phyloP scores from a whole-genome alignment of 1,140 invertebrate genomes.

The Pachyrhynchus sulphureomaculatus region DNA sequence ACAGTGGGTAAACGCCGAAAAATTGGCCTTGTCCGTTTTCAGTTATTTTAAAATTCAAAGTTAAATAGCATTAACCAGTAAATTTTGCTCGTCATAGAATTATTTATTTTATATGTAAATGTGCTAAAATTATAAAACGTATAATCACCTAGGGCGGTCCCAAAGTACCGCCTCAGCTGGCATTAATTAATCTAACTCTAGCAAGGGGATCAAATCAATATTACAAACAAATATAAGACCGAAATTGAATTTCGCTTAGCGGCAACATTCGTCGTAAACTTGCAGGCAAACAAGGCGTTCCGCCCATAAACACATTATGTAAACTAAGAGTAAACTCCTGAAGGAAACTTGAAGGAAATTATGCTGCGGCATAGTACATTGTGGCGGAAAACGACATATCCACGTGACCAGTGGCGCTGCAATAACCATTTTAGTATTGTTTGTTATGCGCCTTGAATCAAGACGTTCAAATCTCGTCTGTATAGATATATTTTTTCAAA shows the following conservation, averaged over 20 bases:
- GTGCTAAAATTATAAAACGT: conserved; percentile 13
- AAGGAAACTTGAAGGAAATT: conserved; percentile 30
- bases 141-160: conserved; percentile 31
- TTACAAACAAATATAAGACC: conserved; percentile 36
- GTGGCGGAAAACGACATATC: conserved; percentile 14
- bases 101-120: conserved; percentile 10
- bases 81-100: background rate
- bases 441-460: too few species aligned
- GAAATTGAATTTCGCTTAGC: conserved; percentile 33
- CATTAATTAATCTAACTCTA: conserved; percentile 32
- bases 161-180: conserved; percentile 7
- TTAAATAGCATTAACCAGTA: too few species aligned
- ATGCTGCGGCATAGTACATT: conserved; percentile 32
- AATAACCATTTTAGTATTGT: too few species aligned
- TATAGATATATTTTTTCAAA: too few species aligned
- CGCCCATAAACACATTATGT: conserved; percentile 35
- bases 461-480: too few species aligned
- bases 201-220: conserved; percentile 28
- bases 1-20: too few species aligned
- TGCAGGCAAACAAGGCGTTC: conserved; percentile 25
- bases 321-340: conserved; percentile 35
- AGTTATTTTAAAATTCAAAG: too few species aligned
- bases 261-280: conserved; percentile 29
- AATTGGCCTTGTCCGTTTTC: too few species aligned
- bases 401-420: conserved; percentile 17